Percentiles rank a stretch among this genome's conserved stretches.
These are phyloP conservation scores for Alosa sapidissima DNA, from an alignment of 2,797 vertebrate genomes.

Conservation along the genomic window DNA sequence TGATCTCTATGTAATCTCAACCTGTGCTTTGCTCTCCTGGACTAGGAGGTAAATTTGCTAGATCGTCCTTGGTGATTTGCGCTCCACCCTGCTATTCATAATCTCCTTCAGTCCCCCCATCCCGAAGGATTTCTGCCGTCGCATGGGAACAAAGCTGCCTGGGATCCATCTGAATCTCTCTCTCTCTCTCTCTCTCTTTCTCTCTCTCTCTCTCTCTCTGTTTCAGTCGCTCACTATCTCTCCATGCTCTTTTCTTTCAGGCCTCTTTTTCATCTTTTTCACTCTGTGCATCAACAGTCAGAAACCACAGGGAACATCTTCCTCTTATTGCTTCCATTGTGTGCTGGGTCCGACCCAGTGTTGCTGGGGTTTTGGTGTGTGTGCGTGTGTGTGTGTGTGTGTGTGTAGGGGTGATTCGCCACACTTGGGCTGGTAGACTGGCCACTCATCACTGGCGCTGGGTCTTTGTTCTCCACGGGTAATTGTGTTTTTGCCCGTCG, in stretches of 20 bases:
- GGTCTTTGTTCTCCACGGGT: constrained; percentile 35
- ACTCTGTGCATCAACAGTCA: background rate
- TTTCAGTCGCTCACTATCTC: background rate
- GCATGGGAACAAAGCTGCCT: background rate
- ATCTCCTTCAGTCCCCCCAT: background rate
- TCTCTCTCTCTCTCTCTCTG: background rate
- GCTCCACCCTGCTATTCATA: background rate
- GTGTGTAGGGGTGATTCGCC: background rate
- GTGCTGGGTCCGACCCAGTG: background rate
- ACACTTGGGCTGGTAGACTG: background rate
- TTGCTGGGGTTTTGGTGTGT: background rate
- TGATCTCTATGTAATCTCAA: background rate
- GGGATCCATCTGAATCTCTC: background rate
- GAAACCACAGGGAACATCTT: constrained; percentile 36
- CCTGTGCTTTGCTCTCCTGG: constrained; percentile 16
- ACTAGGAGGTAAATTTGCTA: background rate
- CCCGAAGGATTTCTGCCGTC: background rate
- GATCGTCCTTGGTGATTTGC: background rate
- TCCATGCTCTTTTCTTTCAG: background rate
- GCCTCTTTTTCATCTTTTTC: background rate
- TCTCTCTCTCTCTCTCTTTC: background rate
- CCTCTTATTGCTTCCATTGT: constrained; percentile 21
- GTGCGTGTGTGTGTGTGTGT: background rate
- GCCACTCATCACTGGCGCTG: background rate
- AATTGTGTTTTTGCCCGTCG: constrained; percentile 30